Conservation (phyloP, 2,888 invertebrate genomes). For the Drosophila testacea region DNA sequence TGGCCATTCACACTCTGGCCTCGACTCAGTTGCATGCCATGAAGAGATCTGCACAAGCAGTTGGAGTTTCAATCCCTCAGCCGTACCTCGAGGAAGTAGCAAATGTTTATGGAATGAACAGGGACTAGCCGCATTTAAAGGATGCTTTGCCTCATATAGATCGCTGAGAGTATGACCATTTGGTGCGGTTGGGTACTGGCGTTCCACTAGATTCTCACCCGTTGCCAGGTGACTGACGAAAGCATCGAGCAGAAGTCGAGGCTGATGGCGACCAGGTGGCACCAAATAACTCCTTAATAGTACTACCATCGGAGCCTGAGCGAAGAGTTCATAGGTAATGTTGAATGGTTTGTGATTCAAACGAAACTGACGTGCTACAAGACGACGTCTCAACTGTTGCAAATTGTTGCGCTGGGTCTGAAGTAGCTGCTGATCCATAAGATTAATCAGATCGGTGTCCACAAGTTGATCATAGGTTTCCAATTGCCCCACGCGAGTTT, state of each 20-base stretch:
- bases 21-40: conserved; percentile 10
- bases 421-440: conserved; percentile 74
- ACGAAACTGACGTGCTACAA: conserved; percentile 87
- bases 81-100: conserved; percentile 87
- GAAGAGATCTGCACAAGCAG: conserved; percentile 87
- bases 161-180: conserved; percentile 86
- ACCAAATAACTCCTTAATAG: conserved; percentile 88
- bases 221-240: conserved; percentile 86
- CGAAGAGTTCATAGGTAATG: conserved; percentile 86
- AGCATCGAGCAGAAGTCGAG: conserved; percentile 88
- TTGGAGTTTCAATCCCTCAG: conserved; percentile 87
- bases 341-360: conserved; percentile 89
- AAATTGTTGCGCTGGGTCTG: conserved; percentile 68
- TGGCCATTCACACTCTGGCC: conserved; percentile 5
- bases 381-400: conserved; percentile 52
- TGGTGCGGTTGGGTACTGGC: conserved; percentile 83
- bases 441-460: conserved; percentile 87
- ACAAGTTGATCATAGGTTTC: conserved; percentile 89
- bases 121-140: conserved; percentile 50
- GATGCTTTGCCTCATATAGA: conserved; percentile 84
- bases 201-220: conserved; percentile 83
- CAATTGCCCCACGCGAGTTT: conserved; percentile 88
- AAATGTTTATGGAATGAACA: conserved; percentile 87
- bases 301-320: conserved; percentile 86
- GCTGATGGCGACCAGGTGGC: conserved; percentile 87